Percentiles rank a stretch among this genome's conserved stretches.
phyloP scores from a whole-genome alignment of 2,888 invertebrate species.

The Petrophora chlorosata region DNA sequence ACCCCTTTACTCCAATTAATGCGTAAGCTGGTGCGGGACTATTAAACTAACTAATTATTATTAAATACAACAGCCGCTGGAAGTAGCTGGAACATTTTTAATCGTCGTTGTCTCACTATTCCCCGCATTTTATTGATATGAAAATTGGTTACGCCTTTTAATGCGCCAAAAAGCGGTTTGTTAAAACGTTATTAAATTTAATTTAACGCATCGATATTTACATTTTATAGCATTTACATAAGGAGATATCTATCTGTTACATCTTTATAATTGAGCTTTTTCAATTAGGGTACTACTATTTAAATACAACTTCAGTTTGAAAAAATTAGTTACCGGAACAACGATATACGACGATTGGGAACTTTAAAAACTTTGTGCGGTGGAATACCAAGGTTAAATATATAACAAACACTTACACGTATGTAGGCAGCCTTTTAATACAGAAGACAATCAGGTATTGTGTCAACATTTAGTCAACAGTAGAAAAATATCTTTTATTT shows the following conservation, averaged over 20 bases:
- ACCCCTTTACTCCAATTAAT: constrained; percentile 30
- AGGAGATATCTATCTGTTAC: constrained; percentile 23
- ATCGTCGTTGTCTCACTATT: constrained; percentile 23
- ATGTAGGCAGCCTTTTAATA: constrained; percentile 32
- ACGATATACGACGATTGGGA: neutral
- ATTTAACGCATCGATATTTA: constrained; percentile 36
- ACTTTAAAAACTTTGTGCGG: neutral
- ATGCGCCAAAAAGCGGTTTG: constrained; percentile 35
- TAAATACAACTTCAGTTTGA: neutral
- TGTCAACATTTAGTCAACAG: constrained; percentile 54
- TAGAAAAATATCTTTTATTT: constrained; percentile 64
- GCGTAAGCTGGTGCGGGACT: constrained; percentile 23
- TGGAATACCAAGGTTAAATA: constrained; percentile 20
- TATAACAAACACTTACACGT: constrained; percentile 14
- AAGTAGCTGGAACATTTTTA: constrained; percentile 26
- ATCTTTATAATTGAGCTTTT: constrained; percentile 26
- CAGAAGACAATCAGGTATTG: constrained; percentile 46
- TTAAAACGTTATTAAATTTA: constrained; percentile 29
- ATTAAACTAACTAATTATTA: constrained; percentile 34
- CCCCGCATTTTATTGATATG: constrained; percentile 37
- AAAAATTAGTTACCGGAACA: neutral
- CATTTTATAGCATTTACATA: constrained; percentile 35
- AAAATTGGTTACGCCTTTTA: constrained; percentile 32
- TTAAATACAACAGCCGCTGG: constrained; percentile 30
- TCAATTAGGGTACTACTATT: constrained; percentile 12